Evolutionary conservation across 2,797 vertebrate species (phyloP), one percentile per base, ranked within the genome.

Genomic region (Thalassophryne amazonica): DNA sequence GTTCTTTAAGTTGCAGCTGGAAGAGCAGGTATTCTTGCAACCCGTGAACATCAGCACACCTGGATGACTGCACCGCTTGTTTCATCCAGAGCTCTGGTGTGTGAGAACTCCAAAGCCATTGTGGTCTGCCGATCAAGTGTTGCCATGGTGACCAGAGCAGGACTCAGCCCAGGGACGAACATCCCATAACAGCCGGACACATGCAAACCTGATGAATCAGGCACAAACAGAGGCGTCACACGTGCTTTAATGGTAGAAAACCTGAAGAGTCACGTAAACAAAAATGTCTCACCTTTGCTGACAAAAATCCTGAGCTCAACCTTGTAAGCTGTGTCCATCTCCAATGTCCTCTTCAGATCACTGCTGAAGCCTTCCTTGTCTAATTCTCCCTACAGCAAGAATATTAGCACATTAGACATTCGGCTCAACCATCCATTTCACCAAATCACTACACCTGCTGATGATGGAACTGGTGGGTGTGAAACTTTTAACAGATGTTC

Each of bases 161-260:
- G 86, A 30, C 66, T 65, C 0, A 72, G 60, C 19, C 85, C 74
- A 0, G 86, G 69, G 16, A 80, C 40, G 23, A 90, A 86, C n/a
- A 86, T 54, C 10, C 91, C 91, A 11, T 88, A 92, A 61, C 86
- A 90, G 23, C 88, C 86, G 1, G 88, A 88, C 66, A 90, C 85
- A 0, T 79, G 85, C 40, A 93, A 35, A 61, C 91, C 91, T 92
- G 67, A 1, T 10, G 25, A 39, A 39, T 49, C 9, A 29, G 1
- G 40, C 1, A 25, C 3, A 39, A 7, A 28, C 0, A 2, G 10
- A 19, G 8, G 14, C n/a, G 6, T 14, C 6, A 6, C 0, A 4
- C 9, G 15, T 4, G 1, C 23, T 33, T 42, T 10, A 3, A 15
- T 8, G 22, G 3, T 13, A 30, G 3, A 1, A 2, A 3, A 0